phyloP scores from a whole-genome alignment of 2,888 invertebrate species.

The Caenorhabditis sp. region DNA sequence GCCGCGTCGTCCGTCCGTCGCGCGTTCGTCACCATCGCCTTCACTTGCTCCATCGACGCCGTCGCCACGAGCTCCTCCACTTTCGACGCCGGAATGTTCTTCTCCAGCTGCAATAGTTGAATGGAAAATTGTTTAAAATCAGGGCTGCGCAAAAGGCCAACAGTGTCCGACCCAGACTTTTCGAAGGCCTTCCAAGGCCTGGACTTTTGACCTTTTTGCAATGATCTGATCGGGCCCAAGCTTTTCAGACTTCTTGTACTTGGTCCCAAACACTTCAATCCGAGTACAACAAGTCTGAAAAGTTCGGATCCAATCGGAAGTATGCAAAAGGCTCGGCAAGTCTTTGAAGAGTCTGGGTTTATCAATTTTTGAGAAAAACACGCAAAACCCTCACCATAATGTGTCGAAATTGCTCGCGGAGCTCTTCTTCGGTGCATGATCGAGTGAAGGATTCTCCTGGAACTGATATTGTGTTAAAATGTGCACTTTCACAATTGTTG shows the following conservation, averaged over 20 bases:
- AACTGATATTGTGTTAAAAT: not conserved
- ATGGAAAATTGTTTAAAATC: not conserved
- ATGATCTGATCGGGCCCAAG: too few species aligned
- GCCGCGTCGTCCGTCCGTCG: slow-evolving; percentile 33
- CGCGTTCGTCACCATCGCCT: slow-evolving; percentile 38
- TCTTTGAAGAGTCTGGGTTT: not conserved
- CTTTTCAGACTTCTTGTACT: too few species aligned
- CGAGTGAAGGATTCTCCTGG: slow-evolving; percentile 26
- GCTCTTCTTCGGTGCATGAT: slow-evolving; percentile 30
- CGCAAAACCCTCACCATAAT: slow-evolving; percentile 37
- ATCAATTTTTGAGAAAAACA: not conserved
- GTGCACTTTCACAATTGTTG: not conserved
- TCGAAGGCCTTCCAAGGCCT: too few species aligned
- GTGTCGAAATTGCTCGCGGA: slow-evolving; percentile 19
- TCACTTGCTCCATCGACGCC: slow-evolving; percentile 23
- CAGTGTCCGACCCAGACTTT: too few species aligned
- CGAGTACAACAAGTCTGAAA: too few species aligned
- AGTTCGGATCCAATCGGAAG: too few species aligned
- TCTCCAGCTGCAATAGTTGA: slow-evolving; percentile 41
- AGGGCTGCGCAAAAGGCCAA: not conserved
- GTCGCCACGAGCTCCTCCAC: slow-evolving; percentile 22
- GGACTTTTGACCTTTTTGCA: too few species aligned
- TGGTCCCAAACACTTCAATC: too few species aligned
- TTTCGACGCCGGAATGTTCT: slow-evolving; percentile 10
- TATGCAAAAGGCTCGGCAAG: too few species aligned